Base-by-base conservation (phyloP, 1,140 invertebrate species). In the Leucophenga varia region DNA sequence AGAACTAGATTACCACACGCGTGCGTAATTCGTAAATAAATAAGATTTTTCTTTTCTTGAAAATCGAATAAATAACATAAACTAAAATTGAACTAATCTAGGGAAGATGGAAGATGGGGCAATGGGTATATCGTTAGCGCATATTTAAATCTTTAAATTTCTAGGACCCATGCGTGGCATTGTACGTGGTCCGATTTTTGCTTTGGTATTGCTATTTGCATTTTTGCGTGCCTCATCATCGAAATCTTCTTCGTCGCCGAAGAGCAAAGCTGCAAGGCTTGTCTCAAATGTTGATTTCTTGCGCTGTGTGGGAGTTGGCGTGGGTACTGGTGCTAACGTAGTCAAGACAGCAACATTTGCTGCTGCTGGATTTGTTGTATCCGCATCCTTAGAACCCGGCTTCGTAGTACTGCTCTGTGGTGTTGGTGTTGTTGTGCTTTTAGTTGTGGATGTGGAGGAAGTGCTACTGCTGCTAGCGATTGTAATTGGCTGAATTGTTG, bases 121-220 rank as follows among this genome's bases (percentile, higher is more conserved):
- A n/a, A n/a, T n/a, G n/a, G 1, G 10, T 5, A 3, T 16, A 12
- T 21, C 20, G 28, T 54, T 61, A 68, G 34, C 56, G 64, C 16
- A 57, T 13, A 22, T 30, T 38, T 47, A 32, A 30, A 45, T 28
- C 40, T 53, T 52, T 31, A 72, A 46, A 47, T 57, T 72, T 17
- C 69, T 43, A 28, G 69, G 69, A 19, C 69, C 69, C 69, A 72
- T 72, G 18, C 69, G 57, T 8, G 69, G 64, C 28, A 69, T 57
- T 31, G 59, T 64, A 20, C 63, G 43, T 13, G 64, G 61, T 20
- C 70, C 60, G 12, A 47, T 48, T 25, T 53, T 35, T 9, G 42
- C 40, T 46, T 55, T 20, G 28, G 34, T 10, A 18, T 12, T 31
- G 21, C 42, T 21, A 3, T 59, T 46, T 3, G 49, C 44, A 12